Base-by-base conservation (phyloP, 2,888 invertebrate genomes). In the Ophion costatus region DNA sequence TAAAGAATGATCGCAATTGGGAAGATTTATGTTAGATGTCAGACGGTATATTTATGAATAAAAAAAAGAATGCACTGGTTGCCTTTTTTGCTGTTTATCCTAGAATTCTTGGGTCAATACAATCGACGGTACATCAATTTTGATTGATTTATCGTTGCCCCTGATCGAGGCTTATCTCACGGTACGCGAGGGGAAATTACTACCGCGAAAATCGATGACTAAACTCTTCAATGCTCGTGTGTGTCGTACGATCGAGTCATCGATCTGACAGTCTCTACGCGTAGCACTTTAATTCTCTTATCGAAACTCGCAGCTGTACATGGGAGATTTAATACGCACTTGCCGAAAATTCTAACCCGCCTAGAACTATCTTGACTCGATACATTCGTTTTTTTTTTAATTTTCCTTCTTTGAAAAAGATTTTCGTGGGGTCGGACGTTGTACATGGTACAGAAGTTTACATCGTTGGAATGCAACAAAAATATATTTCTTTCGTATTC, bases 191-290 rank as follows among this genome's bases (percentile, higher is more conserved):
- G 66, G 38, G 56, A 75, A 85, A 85, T 82, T 76, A 80, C 80
- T 73, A 82, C 73, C 59, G 73, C 82, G 85, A 80, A 82, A 56
- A 67, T 24, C 69, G 80, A 85, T 85, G 85, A 82, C 80, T 80
- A 77, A 82, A 85, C 73, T 20, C 61, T 24, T 67, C 22, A 20
- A 57, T 59, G 24, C 22, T 63, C 63, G 29, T 22, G 17, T 63
- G 17, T 57, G 42, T 42, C 22, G 63, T 51, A 61, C 80, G 76
- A 81, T 59, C 82, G 82, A 85, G 80, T 82, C 82, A 82, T 80
- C 85, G 85, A 76, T 85, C 80, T 20, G 71, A 75, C 33, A 56
- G 61, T 71, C 10, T 75, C 76, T 80, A 75, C 20, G 57, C 69
- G 66, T 38, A 38, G 63, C 63, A 67, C 69, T 73, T 84, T 82